phyloP scores from a whole-genome alignment of 1,140 invertebrate genomes.

The Diploscapter pachys region DNA sequence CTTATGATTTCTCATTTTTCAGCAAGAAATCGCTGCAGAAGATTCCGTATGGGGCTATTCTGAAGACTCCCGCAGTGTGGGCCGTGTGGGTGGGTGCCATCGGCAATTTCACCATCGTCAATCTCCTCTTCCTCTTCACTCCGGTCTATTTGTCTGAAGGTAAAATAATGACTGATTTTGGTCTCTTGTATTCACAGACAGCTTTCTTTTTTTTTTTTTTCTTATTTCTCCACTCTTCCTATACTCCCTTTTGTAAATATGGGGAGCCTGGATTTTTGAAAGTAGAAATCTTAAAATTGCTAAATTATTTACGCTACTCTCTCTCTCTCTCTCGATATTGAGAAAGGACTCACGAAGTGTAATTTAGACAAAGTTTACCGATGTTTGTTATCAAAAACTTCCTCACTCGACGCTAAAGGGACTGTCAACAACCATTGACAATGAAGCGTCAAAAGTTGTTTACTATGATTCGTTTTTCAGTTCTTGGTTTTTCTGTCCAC shows the following conservation, averaged over 20 bases:
- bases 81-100: constrained; percentile 51
- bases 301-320: too few species aligned
- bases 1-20: constrained; percentile 10
- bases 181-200: background rate
- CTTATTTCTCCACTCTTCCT: background rate
- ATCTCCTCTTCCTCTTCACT: constrained; percentile 45
- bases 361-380: too few species aligned
- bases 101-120: constrained; percentile 46
- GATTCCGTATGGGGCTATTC: constrained; percentile 32
- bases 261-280: too few species aligned
- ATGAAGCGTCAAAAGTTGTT: background rate
- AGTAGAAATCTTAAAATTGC: background rate
- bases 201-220: constrained; percentile 3
- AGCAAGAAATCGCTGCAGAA: constrained; percentile 44
- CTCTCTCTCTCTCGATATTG: too few species aligned
- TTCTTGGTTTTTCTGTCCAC: constrained; percentile 38
- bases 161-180: constrained; percentile 21
- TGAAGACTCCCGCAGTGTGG: constrained; percentile 43
- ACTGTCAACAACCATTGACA: background rate
- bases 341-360: too few species aligned
- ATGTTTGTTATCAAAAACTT: too few species aligned
- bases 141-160: constrained; percentile 30
- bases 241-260: too few species aligned
- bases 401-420: too few species aligned
- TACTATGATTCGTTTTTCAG: constrained; percentile 8